Evolutionary conservation across 2,797 vertebrate genomes (phyloP).

Genomic region (Emydoidea blandingii): DNA sequence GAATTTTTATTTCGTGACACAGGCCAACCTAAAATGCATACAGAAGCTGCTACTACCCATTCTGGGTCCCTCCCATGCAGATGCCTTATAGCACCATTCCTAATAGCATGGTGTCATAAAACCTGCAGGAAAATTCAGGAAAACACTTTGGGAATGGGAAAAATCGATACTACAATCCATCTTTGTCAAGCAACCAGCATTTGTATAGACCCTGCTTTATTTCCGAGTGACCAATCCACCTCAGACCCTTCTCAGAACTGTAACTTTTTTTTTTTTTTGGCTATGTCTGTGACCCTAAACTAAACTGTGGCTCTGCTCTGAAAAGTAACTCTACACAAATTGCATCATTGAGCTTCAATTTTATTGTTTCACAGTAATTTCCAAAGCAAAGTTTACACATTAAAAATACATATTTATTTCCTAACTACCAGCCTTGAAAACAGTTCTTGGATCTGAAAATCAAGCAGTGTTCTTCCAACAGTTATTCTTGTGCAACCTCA

Average conservation of each 20-base stretch:
- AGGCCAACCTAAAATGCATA: background rate
- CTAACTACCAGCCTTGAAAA: background rate
- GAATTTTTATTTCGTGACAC: background rate
- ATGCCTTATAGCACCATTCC: background rate
- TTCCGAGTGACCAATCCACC: background rate
- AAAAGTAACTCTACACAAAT: background rate
- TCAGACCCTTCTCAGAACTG: background rate
- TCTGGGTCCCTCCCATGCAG: background rate
- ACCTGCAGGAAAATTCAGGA: background rate
- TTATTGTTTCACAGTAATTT: background rate
- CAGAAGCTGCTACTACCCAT: background rate
- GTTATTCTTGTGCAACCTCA: background rate
- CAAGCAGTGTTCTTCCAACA: background rate
- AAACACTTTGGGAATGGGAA: background rate
- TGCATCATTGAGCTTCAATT: background rate
- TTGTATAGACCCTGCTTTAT: background rate
- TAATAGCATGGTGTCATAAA: background rate
- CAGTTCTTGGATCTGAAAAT: background rate
- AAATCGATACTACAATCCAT: background rate
- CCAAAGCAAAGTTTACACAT: background rate
- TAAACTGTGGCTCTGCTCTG: background rate
- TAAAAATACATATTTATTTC: rapidly evolving
- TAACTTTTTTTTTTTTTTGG: background rate
- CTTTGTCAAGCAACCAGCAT: background rate
- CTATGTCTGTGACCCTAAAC: background rate